A percentile compares a stretch with the other conserved stretches of the same genome.
Evolutionary conservation across 2,888 invertebrate genomes (phyloP).

Genomic region (Oeneis ivallda): DNA sequence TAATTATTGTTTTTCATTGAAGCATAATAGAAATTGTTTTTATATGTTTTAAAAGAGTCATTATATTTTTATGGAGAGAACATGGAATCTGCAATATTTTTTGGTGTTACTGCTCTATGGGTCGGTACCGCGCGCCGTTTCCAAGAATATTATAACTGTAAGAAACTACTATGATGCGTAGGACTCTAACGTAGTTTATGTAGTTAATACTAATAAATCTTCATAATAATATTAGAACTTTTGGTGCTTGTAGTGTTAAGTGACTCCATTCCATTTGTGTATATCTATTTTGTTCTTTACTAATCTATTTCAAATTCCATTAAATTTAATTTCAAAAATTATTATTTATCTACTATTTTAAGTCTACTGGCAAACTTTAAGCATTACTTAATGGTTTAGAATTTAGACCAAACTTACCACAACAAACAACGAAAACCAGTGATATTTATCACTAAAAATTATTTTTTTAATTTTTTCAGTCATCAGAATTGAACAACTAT

Average conservation of each 20-base stretch:
- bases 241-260: constrained; percentile 79
- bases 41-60: constrained; percentile 60
- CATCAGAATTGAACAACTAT: background rate
- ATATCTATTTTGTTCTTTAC: constrained; percentile 52
- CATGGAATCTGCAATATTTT: constrained; percentile 79
- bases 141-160: background rate
- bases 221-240: constrained; percentile 49
- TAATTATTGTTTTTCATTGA: constrained; percentile 65
- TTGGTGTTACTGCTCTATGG: constrained; percentile 45
- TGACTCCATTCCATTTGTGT: constrained; percentile 72
- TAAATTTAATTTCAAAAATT: constrained; percentile 16
- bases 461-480: constrained; percentile 15
- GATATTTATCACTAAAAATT: background rate
- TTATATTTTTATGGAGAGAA: constrained; percentile 56
- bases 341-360: constrained; percentile 1
- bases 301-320: constrained; percentile 37
- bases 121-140: constrained; percentile 5
- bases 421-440: background rate
- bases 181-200: constrained; percentile 33
- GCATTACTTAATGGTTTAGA: constrained; percentile 8
- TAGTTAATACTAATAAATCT: constrained; percentile 29
- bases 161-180: constrained; percentile 3
- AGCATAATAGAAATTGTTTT: constrained; percentile 71
- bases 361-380: background rate
- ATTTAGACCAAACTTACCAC: constrained; percentile 5